phyloP scores from a whole-genome alignment of 2,888 invertebrate species.

The Pristionchus japonicus region DNA sequence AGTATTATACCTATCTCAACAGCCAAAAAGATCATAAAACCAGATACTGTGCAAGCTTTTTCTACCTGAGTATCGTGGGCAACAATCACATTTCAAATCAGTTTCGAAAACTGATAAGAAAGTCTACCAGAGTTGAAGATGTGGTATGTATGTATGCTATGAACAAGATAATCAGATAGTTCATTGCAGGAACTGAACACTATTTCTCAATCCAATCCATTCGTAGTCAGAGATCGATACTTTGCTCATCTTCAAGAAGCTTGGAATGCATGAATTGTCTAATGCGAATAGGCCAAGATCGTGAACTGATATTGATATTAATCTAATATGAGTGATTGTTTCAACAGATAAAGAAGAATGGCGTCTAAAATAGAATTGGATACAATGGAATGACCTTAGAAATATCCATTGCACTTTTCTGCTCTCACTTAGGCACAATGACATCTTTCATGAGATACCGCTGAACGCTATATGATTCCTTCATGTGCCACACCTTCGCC shows the following conservation, averaged over 20 bases:
- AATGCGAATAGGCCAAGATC: no score
- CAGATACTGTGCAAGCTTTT: slow-evolving; percentile 1
- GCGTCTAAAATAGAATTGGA: no score
- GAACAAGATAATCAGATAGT: background rate
- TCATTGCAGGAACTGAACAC: background rate
- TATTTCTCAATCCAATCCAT: background rate
- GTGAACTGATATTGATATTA: no score
- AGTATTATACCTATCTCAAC: background rate
- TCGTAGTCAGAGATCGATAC: background rate
- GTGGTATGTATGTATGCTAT: background rate
- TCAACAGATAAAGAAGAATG: no score
- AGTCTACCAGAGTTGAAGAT: background rate
- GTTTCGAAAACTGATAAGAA: background rate
- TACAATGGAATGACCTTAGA: no score
- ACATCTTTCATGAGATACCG: no score
- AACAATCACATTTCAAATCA: background rate
- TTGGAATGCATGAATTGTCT: background rate
- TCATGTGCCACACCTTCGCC: no score
- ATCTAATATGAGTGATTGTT: no score
- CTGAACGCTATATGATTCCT: no score
- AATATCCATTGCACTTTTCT: no score
- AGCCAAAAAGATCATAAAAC: background rate
- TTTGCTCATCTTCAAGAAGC: background rate
- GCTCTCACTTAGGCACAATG: no score
- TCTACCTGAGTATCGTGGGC: background rate